Base-by-base conservation (phyloP, 2,888 invertebrate genomes). In the Sinhomidia bicolor region DNA sequence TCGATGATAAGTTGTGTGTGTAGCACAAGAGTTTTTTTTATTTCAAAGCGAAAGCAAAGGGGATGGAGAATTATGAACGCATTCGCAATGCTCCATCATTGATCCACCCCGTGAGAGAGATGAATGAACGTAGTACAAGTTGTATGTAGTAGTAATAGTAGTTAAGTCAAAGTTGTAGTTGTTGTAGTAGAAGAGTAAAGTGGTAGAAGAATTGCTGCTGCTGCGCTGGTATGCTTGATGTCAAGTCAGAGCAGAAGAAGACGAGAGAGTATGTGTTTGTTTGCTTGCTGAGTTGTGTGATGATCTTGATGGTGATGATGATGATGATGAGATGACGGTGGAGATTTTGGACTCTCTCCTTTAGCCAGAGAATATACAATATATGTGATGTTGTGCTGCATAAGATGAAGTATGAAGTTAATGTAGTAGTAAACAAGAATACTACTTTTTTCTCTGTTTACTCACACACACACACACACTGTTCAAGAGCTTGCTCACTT, bases 121-220 rank as follows among this genome's bases (percentile, higher is more conserved):
- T 92, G 92, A 92, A 92, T 91, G 92, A 91, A 92, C 92, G 92
- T 92, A 91, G 91, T 87, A 89, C 83, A 84, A 84, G 85, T 82
- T 80, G 84, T 88, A 57, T 36, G 36, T 51, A 51, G 51, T 51
- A 51, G n/a, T n/a, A n/a, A n/a, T n/a, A 87, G 68, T 54, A 88
- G 76, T 44, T 71, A 71, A 71, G 71, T 71, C 44, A 85, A 78
- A 78, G 60, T 78, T 36, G 79, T 85, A 65, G 51, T 82, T 76
- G 85, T 81, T 68, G 85, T 79, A 71, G 71, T 71, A 79, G 36
- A 29, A 29, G 76, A 65, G 65, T 32, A 32, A 26, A 65, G 23
- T 41, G n/a, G 68, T 57, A 36, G 54, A 14, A 36, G 54, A 14
- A 1, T 36, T 57, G 78, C 57, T 36, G 44, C 29, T 71, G 41